Percentiles rank a stretch among this genome's conserved stretches.
These are phyloP conservation scores for Drosophila virilis DNA, from an alignment of 1,140 invertebrate species.

Conservation along the genomic window DNA sequence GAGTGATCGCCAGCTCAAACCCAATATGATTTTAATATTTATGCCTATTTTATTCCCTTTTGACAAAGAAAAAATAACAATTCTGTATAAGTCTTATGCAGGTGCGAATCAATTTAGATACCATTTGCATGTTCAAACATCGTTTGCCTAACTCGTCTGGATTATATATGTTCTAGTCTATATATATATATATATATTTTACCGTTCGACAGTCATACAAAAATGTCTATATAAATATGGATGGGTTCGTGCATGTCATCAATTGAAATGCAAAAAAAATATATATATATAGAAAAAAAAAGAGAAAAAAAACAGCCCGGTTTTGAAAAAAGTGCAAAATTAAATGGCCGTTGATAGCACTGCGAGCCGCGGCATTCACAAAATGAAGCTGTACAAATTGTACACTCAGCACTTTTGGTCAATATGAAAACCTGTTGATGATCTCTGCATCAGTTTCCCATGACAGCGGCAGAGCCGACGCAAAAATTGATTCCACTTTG, in stretches of 20 bases:
- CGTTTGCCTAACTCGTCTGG: too few species aligned
- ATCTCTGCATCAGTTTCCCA: constrained; percentile 52
- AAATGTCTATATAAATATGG: background rate
- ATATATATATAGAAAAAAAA: too few species aligned
- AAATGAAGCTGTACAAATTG: constrained; percentile 54
- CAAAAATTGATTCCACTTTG: constrained; percentile 73
- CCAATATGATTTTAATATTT: too few species aligned
- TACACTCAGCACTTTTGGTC: constrained; percentile 39
- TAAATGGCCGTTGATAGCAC: constrained; percentile 55
- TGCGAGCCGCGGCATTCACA: constrained; percentile 45
- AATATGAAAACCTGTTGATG: constrained; percentile 63
- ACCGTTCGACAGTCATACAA: background rate
- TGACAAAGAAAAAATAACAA: too few species aligned
- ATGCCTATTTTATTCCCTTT: too few species aligned
- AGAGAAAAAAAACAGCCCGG: background rate
- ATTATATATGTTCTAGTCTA: background rate
- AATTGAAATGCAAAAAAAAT: constrained; percentile 14
- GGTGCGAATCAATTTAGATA: too few species aligned
- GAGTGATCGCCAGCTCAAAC: too few species aligned
- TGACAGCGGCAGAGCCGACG: constrained; percentile 42
- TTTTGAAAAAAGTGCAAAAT: constrained; percentile 4
- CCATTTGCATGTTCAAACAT: too few species aligned
- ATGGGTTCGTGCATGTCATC: background rate
- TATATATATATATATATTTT: background rate
- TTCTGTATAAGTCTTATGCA: too few species aligned